A percentile compares a stretch with the other conserved stretches of the same genome.
Evolutionary conservation across 2,888 invertebrate species (phyloP).

Genomic region (Drepanosiphum platanoidis): DNA sequence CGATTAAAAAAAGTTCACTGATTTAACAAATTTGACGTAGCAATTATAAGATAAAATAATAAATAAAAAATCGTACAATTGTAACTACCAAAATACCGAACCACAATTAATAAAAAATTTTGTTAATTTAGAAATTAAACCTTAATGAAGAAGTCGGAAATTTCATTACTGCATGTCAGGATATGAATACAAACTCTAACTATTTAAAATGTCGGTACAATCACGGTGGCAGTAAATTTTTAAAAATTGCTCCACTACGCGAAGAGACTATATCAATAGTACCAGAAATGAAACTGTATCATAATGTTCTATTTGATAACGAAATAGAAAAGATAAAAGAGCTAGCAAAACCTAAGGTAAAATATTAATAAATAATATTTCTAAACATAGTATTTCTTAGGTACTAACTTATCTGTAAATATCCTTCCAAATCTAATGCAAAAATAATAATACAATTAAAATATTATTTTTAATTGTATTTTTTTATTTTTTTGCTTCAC

Average conservation of each 20-base stretch:
- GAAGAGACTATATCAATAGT: constrained; percentile 9
- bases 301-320: background rate
- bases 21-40: too few species aligned
- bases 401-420: too few species aligned
- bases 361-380: background rate
- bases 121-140: constrained; percentile 11
- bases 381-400: background rate
- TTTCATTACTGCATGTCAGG: constrained; percentile 14
- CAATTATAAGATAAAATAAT: too few species aligned
- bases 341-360: constrained; percentile 35
- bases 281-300: constrained; percentile 12
- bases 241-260: constrained; percentile 22
- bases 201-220: background rate
- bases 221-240: background rate
- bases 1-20: too few species aligned
- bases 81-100: background rate
- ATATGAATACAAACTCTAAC: background rate
- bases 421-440: too few species aligned
- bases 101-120: too few species aligned
- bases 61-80: too few species aligned
- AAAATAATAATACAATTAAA: too few species aligned
- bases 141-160: background rate
- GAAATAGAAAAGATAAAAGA: constrained; percentile 34
- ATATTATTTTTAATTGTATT: too few species aligned
- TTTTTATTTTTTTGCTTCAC: too few species aligned